These are phyloP conservation scores for Plestiodon gilberti DNA, from an alignment of 2,113 vertebrate genomes.

Conservation along the genomic window DNA sequence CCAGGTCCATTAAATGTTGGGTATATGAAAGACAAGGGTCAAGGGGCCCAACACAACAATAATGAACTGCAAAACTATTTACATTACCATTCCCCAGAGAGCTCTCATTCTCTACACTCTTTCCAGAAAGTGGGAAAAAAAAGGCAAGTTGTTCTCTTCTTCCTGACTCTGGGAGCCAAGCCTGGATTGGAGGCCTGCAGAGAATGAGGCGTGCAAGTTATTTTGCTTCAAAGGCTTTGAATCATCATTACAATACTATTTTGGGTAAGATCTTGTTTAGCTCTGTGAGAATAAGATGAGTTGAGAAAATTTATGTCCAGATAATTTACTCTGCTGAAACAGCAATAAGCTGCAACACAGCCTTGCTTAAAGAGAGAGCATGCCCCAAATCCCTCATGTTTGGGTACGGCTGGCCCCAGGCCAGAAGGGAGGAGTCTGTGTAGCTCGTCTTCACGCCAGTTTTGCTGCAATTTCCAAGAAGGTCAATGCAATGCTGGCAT, in stretches of 20 bases:
- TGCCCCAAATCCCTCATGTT: slow-evolving; percentile 29
- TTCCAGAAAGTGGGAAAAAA: not conserved
- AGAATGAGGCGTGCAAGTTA: not conserved
- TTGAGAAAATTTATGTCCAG: not conserved
- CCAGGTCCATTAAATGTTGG: not conserved
- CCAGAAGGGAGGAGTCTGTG: not conserved
- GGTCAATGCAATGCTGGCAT: not conserved
- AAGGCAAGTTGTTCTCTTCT: not conserved
- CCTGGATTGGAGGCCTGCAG: not conserved
- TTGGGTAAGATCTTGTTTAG: not conserved
- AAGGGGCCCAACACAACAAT: not conserved
- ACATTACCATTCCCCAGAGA: not conserved
- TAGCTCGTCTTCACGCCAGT: not conserved
- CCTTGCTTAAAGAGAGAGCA: slow-evolving; percentile 38
- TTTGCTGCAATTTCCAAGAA: not conserved
- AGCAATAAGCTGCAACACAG: not conserved
- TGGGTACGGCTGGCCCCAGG: slow-evolving; percentile 4
- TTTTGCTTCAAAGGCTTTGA: not conserved
- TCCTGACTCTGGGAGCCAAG: not conserved
- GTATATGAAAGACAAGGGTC: not conserved
- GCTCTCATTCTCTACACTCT: not conserved
- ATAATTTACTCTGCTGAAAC: slow-evolving; percentile 11
- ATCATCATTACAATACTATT: not conserved
- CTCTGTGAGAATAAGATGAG: not conserved
- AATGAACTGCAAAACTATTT: not conserved